A percentile compares a stretch with the other conserved stretches of the same genome.
Conservation (phyloP, 2,888 invertebrate genomes). For the Xylota segnis region DNA sequence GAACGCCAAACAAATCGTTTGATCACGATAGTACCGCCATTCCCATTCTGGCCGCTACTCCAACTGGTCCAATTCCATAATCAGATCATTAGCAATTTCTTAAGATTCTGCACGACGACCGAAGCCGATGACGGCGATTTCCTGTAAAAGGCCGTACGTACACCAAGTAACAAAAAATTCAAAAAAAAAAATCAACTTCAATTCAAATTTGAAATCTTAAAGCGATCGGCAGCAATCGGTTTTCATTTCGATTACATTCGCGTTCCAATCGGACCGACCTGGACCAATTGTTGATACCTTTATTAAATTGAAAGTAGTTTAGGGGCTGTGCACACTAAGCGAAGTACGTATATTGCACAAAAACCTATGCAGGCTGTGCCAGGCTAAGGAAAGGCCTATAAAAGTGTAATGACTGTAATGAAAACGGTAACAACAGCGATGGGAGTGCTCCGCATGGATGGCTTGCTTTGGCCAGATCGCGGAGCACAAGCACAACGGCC, state of each 20-base stretch:
- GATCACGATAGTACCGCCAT: constrained; percentile 68
- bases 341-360: constrained; percentile 57
- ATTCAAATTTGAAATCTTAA: constrained; percentile 72
- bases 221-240: constrained; percentile 68
- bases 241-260: constrained; percentile 53
- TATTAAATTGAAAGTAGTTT: constrained; percentile 75
- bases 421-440: constrained; percentile 65
- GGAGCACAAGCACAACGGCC: constrained; percentile 34
- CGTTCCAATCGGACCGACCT: constrained; percentile 57
- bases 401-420: constrained; percentile 73
- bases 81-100: constrained; percentile 72
- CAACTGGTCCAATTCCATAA: constrained; percentile 69
- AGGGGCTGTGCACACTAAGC: constrained; percentile 47
- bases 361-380: constrained; percentile 13
- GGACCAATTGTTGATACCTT: constrained; percentile 75
- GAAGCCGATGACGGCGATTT: constrained; percentile 50
- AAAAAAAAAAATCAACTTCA: constrained; percentile 34
- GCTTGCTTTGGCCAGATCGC: constrained; percentile 30
- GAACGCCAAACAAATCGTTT: constrained; percentile 66
- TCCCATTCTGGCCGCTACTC: constrained; percentile 24
- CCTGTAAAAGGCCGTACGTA: constrained; percentile 38
- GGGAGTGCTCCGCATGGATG: constrained; percentile 69
- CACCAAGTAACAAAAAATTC: not conserved
- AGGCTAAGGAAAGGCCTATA: constrained; percentile 66
- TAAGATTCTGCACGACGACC: constrained; percentile 71